Evolutionary conservation across 2,113 vertebrate genomes (phyloP).

Genomic region (Notothenia coriiceps): DNA sequence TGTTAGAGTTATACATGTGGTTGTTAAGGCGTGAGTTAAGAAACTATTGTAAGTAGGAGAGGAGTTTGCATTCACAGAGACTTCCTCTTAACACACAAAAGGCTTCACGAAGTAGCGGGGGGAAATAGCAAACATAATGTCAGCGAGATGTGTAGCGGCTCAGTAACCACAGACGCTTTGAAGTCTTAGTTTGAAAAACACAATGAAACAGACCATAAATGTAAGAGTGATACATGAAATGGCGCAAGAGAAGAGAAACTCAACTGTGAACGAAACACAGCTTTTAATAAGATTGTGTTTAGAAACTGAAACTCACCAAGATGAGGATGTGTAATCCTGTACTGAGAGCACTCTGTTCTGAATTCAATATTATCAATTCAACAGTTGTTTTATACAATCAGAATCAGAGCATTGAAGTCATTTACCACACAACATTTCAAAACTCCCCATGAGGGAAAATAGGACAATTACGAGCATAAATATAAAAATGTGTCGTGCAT

Average conservation of each 20-base stretch:
- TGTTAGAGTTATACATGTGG: background rate
- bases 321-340: background rate
- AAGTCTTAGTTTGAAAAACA: background rate
- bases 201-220: background rate
- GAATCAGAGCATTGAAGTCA: background rate
- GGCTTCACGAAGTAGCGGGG: background rate
- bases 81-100: slow-evolving; percentile 46
- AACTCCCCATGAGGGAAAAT: background rate
- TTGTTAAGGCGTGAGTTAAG: background rate
- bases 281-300: background rate
- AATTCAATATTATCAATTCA: background rate
- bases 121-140: background rate
- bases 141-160: slow-evolving; percentile 7
- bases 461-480: background rate
- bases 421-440: background rate
- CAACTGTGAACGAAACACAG: background rate
- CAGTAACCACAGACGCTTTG: slow-evolving; percentile 14
- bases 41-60: slow-evolving; percentile 20
- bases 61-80: background rate
- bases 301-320: background rate
- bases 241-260: no score
- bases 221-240: no score
- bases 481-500: background rate
- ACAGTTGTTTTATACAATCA: background rate
- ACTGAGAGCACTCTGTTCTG: background rate